A percentile compares a stretch with the other conserved stretches of the same genome.
Evolutionary conservation across 2,888 invertebrate genomes (phyloP).

Genomic region (Emmelina monodactyla): DNA sequence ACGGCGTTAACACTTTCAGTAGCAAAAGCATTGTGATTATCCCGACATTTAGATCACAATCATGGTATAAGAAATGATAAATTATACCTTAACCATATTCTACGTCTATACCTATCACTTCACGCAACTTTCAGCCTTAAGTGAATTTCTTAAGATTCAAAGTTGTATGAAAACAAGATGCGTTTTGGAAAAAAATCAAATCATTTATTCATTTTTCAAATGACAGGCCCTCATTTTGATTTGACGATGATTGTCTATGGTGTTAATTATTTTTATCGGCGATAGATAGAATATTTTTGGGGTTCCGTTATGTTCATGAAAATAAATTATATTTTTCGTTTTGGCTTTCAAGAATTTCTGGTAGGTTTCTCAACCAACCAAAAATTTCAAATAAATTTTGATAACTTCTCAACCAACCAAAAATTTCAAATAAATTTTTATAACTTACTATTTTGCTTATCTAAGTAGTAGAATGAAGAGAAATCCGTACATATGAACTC

Average conservation of each 20-base stretch:
- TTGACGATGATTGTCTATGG: constrained; percentile 25
- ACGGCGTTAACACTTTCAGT: constrained; percentile 3
- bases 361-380: too few species aligned
- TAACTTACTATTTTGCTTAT: too few species aligned
- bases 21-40: constrained; percentile 3
- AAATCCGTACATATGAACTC: too few species aligned
- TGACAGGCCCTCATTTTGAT: constrained; percentile 30
- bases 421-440: too few species aligned
- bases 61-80: constrained; percentile 18
- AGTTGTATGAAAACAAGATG: background rate
- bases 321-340: too few species aligned
- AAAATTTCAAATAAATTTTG: too few species aligned
- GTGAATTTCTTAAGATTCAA: background rate
- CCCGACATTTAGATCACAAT: constrained; percentile 5
- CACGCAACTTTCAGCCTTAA: background rate
- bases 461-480: too few species aligned
- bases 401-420: too few species aligned
- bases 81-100: constrained; percentile 14
- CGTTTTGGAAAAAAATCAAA: constrained; percentile 6
- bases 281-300: too few species aligned
- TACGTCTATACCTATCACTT: background rate
- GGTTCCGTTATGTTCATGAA: too few species aligned
- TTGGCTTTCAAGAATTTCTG: too few species aligned
- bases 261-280: constrained; percentile 29
- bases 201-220: constrained; percentile 22